These are phyloP conservation scores for Oxycera nigricornis DNA, from an alignment of 2,888 invertebrate species.

Conservation along the genomic window DNA sequence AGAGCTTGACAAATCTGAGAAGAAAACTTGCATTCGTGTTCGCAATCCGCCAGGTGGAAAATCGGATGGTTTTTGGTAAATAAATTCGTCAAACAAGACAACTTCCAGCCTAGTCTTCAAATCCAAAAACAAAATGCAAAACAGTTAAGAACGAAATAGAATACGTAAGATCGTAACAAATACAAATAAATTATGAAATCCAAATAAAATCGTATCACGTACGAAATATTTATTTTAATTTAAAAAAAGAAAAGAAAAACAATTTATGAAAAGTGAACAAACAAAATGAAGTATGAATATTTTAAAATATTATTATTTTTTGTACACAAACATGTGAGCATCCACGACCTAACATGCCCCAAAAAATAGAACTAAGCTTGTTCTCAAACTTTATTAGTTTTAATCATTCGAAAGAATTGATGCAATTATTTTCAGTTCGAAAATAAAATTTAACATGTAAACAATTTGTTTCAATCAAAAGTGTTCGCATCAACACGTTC, in stretches of 20 bases:
- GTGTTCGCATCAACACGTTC: too few relatives aligned
- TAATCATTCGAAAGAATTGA: too few relatives aligned
- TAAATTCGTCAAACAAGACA: neutral
- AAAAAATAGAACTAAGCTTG: too few relatives aligned
- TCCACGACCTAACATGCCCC: too few relatives aligned
- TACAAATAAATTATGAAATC: constrained; percentile 2
- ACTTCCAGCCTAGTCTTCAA: constrained; percentile 39
- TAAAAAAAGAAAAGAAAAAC: neutral
- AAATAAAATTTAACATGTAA: too few relatives aligned
- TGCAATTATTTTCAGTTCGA: too few relatives aligned
- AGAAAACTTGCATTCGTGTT: constrained; percentile 83
- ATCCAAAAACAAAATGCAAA: constrained; percentile 32
- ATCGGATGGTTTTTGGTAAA: constrained; percentile 86
- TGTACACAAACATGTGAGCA: neutral
- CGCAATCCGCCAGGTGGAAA: constrained; percentile 90
- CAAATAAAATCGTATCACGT: constrained; percentile 1
- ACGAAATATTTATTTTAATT: constrained; percentile 21
- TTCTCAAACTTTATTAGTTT: too few relatives aligned
- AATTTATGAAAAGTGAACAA: neutral
- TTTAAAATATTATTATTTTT: constrained; percentile 20
- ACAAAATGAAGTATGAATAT: neutral
- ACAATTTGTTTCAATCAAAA: too few relatives aligned
- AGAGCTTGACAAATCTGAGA: constrained; percentile 75
- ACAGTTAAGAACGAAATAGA: constrained; percentile 3
- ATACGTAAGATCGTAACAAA: constrained; percentile 6